phyloP scores from a whole-genome alignment of 92 coral and sea anemone genomes.

The Phymanthus crucifer region DNA sequence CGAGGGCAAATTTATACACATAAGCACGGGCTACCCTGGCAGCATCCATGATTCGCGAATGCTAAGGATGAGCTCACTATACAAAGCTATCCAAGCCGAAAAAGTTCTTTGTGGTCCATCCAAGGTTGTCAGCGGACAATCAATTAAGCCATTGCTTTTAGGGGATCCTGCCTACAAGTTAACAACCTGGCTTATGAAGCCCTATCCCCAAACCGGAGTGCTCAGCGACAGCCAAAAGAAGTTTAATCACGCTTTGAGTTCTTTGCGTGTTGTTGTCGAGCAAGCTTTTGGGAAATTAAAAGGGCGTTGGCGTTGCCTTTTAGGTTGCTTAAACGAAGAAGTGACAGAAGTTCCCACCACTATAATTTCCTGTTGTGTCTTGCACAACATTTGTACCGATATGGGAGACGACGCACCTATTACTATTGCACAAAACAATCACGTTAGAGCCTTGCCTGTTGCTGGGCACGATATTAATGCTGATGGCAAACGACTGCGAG shows the following conservation, averaged over 20 bases:
- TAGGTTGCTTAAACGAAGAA: conserved; percentile 34
- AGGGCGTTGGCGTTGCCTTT: conserved; percentile 58
- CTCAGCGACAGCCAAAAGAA: conserved; percentile 33
- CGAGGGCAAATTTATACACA: conserved; percentile 42
- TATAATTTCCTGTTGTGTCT: conserved; percentile 49
- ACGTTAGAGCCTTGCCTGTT: not conserved
- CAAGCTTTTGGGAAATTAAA: conserved; percentile 42
- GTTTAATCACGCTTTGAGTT: conserved; percentile 35
- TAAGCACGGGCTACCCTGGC: conserved; percentile 60
- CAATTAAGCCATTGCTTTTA: conserved; percentile 39
- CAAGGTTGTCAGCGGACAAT: conserved; percentile 22
- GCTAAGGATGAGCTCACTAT: conserved; percentile 48
- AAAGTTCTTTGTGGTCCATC: conserved; percentile 37
- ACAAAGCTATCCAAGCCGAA: conserved; percentile 42
- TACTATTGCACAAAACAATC: not conserved
- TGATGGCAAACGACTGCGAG: too few relatives aligned
- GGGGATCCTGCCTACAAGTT: conserved; percentile 34
- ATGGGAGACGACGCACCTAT: not conserved
- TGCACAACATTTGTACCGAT: conserved; percentile 53
- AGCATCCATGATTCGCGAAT: conserved; percentile 36
- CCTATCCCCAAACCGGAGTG: conserved; percentile 17
- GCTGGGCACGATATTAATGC: too few relatives aligned
- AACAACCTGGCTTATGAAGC: conserved; percentile 44
- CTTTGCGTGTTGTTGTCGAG: conserved; percentile 33
- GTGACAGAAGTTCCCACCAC: conserved; percentile 44